These are phyloP conservation scores for Chrysogorgia sp. DNA, from an alignment of 92 coral and sea anemone genomes.

Conservation along the genomic window DNA sequence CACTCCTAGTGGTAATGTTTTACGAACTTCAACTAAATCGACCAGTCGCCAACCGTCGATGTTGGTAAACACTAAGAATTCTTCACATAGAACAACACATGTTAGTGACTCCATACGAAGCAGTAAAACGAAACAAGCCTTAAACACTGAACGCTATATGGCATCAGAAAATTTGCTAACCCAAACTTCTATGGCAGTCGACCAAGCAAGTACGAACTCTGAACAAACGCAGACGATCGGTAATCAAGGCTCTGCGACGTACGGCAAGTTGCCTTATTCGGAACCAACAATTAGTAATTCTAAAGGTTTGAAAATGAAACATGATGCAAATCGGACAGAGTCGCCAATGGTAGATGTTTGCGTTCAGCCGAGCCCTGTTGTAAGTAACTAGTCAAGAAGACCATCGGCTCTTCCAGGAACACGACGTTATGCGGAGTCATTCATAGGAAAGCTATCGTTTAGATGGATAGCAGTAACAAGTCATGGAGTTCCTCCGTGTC, in stretches of 20 bases:
- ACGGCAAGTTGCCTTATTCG: conserved; percentile 60
- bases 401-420: neutral
- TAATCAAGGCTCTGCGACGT: conserved; percentile 41
- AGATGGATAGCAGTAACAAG: too few relatives aligned
- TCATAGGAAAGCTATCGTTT: too few relatives aligned
- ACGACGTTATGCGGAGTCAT: too few relatives aligned
- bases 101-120: conserved; percentile 71
- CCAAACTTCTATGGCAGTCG: conserved; percentile 9
- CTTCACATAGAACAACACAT: conserved; percentile 85
- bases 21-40: conserved; percentile 76
- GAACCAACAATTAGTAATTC: conserved; percentile 72
- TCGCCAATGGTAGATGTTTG: conserved; percentile 99
- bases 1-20: conserved; percentile 20
- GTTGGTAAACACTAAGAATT: conserved; percentile 67
- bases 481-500: too few relatives aligned
- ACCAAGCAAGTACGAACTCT: conserved; percentile 64
- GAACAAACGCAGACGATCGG: conserved; percentile 51
- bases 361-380: conserved; percentile 97
- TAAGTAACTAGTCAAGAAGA: conserved; percentile 69
- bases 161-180: neutral
- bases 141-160: neutral
- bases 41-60: conserved; percentile 62
- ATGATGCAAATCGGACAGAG: conserved; percentile 88
- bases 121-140: conserved; percentile 74
- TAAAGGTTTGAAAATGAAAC: conserved; percentile 69